Conservation (phyloP, 1,140 invertebrate species). For the Artemia franciscana region DNA sequence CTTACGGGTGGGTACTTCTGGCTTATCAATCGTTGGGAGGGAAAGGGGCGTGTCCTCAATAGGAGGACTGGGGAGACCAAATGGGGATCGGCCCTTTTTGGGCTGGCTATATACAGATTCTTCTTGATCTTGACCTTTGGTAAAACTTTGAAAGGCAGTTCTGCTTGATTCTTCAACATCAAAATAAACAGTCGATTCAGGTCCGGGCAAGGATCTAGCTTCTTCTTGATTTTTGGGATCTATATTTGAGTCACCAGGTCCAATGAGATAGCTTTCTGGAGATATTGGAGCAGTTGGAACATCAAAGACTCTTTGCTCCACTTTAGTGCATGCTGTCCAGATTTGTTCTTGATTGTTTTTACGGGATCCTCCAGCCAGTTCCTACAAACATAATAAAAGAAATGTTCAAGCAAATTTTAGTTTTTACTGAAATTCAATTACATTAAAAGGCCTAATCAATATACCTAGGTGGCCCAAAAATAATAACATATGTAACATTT, state of each 20-base stretch:
- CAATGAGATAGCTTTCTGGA: neutral
- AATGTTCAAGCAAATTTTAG: too few species aligned
- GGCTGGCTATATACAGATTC: neutral
- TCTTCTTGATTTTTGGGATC: neutral
- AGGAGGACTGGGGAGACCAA: neutral
- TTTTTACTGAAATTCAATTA: too few species aligned
- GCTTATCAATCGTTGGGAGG: too few species aligned
- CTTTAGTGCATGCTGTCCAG: neutral
- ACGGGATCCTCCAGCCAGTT: too few species aligned
- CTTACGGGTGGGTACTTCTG: neutral
- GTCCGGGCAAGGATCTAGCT: neutral
- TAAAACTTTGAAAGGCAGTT: constrained; percentile 2
- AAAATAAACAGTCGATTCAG: constrained; percentile 7
- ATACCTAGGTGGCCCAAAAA: too few species aligned
- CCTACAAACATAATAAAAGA: too few species aligned
- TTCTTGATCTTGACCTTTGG: neutral
- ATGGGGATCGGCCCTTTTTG: neutral
- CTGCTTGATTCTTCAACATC: constrained; percentile 9
- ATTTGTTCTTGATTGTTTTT: neutral
- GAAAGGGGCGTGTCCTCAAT: neutral
- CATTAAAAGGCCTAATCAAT: too few species aligned
- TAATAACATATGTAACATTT: too few species aligned
- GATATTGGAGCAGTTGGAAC: neutral
- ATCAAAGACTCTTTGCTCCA: neutral
- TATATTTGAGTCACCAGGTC: neutral